Percentiles rank a stretch among this genome's conserved stretches.
Evolutionary conservation across 2,888 invertebrate species (phyloP).

Genomic region (Lasioglossum figueresi): DNA sequence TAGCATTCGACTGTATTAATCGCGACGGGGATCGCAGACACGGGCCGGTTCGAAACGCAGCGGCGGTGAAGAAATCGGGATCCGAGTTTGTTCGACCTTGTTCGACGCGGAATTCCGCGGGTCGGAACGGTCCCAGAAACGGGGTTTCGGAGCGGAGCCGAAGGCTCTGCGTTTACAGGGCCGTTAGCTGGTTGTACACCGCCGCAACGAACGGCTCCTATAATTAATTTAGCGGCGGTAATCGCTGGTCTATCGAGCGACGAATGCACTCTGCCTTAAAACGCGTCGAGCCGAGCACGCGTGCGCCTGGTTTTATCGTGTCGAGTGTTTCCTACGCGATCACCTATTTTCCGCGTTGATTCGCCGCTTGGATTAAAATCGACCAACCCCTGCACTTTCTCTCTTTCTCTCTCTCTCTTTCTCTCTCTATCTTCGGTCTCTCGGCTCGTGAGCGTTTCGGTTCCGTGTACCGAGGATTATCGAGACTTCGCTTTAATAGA

Average conservation of each 20-base stretch:
- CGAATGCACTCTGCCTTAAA: constrained; percentile 15
- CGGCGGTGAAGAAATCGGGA: neutral
- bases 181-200: constrained; percentile 22
- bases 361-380: neutral
- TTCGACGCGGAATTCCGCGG: neutral
- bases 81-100: neutral
- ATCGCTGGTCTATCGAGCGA: constrained; percentile 26
- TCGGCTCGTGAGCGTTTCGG: neutral
- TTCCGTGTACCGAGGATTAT: neutral
- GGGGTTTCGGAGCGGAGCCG: constrained; percentile 5
- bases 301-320: constrained; percentile 5
- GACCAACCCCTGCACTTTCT: neutral
- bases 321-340: constrained; percentile 5
- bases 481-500: constrained; percentile 30
- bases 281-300: constrained; percentile 34
- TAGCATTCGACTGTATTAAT: constrained; percentile 19
- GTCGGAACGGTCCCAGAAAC: neutral
- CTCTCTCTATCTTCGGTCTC: neutral
- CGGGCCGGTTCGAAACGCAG: neutral
- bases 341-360: constrained; percentile 1
- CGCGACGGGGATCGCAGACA: neutral
- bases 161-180: constrained; percentile 19
- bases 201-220: constrained; percentile 21
- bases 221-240: constrained; percentile 62
- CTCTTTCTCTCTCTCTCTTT: neutral